Evolutionary conservation across 2,113 vertebrate species (phyloP).

Genomic region (Dissostichus mawsoni): DNA sequence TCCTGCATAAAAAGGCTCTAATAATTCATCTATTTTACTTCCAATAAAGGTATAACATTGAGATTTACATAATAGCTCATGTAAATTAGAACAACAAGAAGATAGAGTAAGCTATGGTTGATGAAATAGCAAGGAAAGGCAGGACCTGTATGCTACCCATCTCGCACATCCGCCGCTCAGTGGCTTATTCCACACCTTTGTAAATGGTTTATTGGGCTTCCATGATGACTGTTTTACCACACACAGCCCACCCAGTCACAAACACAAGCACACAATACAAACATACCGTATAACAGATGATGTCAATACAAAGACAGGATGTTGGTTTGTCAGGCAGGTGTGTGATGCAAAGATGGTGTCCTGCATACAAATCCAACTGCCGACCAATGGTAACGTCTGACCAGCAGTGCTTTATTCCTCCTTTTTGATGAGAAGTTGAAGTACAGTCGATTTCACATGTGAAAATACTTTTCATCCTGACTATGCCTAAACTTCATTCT

Average conservation of each 20-base stretch:
- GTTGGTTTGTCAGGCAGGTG: constrained; percentile 49
- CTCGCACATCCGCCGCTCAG: constrained; percentile 26
- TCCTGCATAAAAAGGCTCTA: background rate
- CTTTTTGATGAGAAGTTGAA: background rate
- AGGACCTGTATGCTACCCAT: constrained; percentile 11
- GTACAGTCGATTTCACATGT: background rate
- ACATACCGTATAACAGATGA: constrained; percentile 27
- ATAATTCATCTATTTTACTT: background rate
- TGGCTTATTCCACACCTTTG: constrained; percentile 51
- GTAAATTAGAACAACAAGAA: background rate
- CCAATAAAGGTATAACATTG: background rate
- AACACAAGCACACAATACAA: constrained; percentile 7
- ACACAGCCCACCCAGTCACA: constrained; percentile 29
- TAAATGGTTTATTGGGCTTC: constrained; percentile 54
- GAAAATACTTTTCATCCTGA: background rate
- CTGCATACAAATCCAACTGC: background rate
- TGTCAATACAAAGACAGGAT: constrained; percentile 41
- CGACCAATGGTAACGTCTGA: background rate
- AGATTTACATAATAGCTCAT: background rate
- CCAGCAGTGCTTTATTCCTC: background rate
- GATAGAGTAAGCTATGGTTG: background rate
- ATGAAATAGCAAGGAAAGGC: background rate
- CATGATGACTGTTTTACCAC: constrained; percentile 42
- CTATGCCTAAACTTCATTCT: background rate
- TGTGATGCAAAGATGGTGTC: constrained; percentile 4